Base-by-base conservation (phyloP, 35 echinoderm and acorn worm genomes). In the Apostichopus japonicus region DNA sequence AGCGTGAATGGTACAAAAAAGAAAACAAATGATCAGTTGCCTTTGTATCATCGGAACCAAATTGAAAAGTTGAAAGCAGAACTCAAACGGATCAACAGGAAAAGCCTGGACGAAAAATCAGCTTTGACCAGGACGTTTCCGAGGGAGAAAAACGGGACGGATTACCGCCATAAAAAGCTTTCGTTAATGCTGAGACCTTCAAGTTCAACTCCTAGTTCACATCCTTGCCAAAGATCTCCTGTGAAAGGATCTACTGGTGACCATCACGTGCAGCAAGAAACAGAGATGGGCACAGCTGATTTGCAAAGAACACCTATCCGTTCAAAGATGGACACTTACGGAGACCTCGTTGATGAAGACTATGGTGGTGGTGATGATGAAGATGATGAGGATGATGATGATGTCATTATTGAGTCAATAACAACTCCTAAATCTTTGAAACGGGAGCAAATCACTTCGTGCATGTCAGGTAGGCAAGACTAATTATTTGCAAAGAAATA, bases 341-440 rank as follows among this genome's bases (percentile, higher is more conserved):
- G 16, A 23, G 71, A 19, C 5, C 71, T 19, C 4, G 19, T 19
- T 10, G 11, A 11, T 8, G 63, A 67, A 19, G 19, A 67, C 19
- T 8, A 19, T 44, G 33, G 33, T 44, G 33, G 33, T 44, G 33
- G 2, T 75, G 71, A 75, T 75, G 17, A 23, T 23, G 71, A 19
- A 7, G 17, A 58, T 8, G 56, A 58, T n/a, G 81, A 84, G 17
- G 14, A 84, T 23, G 54, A 59, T 84, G 81, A 84, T 57, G 55
- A 54, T 58, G 78, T 44, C 13, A 24, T 84, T 1, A 23, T 84
- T n/a, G 81, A 84, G 16, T 84, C 56, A 6, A 84, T 84, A 21
- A 55, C 14, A 57, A 23, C 81, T 84, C 81, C 81, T 19, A 58
- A 57, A 84, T 17, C 81, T n/a, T 22, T 84, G 17, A 84, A 21